Base-by-base conservation (phyloP, 2,888 invertebrate genomes). In the Ashinkailepas kermadecensis region DNA sequence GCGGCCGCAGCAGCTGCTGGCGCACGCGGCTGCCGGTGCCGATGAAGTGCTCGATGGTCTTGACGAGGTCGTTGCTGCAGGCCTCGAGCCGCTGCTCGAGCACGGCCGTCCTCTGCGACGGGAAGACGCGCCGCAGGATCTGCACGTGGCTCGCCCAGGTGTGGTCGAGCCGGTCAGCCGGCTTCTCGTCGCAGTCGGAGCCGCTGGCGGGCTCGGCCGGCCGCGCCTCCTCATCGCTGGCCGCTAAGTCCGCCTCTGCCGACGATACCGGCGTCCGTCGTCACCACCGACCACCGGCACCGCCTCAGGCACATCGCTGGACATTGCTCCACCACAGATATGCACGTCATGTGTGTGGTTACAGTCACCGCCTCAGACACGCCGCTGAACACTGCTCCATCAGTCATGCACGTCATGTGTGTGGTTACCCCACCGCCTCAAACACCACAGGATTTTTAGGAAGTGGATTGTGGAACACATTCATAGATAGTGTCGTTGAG, bases 61-160 rank as follows among this genome's bases (percentile, higher is more conserved):
- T 94, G 21, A 96, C 90, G 80, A 97, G 88, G 87, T 98, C 97
- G 84, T 96, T 94, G 86, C 95, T 95, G 87, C 97, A 97, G 64
- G 96, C 92, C 84, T 95, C 93, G 78, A 97, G 89, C n/a, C 97
- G 95, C 84, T 97, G 89, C 87, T 97, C 96, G 81, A 98, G 88
- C 1, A 97, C 95, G 0, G 95, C 92, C 1, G 93, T 90, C 87
- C 95, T 95, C 86, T 95, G 93, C 85, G 94, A 94, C 0, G 97
- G 97, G 87, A 97, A 98, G 64, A 98, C 89, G 85, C 95, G 92
- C 18, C 93, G 91, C 74, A 98, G 89, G 89, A 97, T 95, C 85
- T 97, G 74, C 74, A 74, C 21, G 74, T 74, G 74, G 74, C 96
- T 79, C 90, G 84, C 15, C 89, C 87, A 12, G 86, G 93, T 88